Percentiles rank a stretch among this genome's conserved stretches.
Conservation (phyloP, 2,797 vertebrate species). For the Propithecus perrieri region DNA sequence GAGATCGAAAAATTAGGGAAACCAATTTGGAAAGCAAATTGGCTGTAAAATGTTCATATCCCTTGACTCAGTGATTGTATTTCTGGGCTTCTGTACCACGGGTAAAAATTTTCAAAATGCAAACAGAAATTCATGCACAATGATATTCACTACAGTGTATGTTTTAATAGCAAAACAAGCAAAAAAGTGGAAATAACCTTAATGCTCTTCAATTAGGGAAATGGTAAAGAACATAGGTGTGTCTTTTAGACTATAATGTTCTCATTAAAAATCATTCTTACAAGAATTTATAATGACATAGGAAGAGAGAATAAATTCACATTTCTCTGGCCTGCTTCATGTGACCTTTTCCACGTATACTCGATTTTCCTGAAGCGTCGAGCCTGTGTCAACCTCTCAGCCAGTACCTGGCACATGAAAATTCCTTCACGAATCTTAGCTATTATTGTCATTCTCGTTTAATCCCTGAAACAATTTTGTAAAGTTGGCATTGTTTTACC, state of each 20-base stretch:
- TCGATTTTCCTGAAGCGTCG: not conserved
- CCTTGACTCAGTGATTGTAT: not conserved
- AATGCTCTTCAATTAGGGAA: not conserved
- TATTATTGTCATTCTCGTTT: not conserved
- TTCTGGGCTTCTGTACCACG: not conserved
- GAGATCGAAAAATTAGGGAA: not conserved
- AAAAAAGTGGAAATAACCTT: not conserved
- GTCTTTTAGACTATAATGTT: not conserved
- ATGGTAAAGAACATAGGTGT: not conserved
- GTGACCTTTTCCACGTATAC: not conserved
- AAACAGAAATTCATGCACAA: not conserved
- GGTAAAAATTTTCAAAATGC: not conserved
- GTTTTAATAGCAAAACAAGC: not conserved
- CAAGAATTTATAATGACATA: not conserved
- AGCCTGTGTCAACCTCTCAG: not conserved
- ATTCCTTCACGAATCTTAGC: not conserved
- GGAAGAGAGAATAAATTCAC: not conserved
- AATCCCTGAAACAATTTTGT: not conserved
- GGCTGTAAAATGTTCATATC: not conserved
- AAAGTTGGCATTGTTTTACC: not conserved
- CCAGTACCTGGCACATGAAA: not conserved
- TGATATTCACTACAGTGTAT: not conserved
- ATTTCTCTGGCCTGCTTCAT: not conserved
- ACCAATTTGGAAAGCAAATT: conserved; percentile 43
- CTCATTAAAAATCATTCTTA: conserved; percentile 19